A percentile compares a stretch with the other conserved stretches of the same genome.
Evolutionary conservation across 2,797 vertebrate species (phyloP).

Genomic region (Novumbra hubbsi): DNA sequence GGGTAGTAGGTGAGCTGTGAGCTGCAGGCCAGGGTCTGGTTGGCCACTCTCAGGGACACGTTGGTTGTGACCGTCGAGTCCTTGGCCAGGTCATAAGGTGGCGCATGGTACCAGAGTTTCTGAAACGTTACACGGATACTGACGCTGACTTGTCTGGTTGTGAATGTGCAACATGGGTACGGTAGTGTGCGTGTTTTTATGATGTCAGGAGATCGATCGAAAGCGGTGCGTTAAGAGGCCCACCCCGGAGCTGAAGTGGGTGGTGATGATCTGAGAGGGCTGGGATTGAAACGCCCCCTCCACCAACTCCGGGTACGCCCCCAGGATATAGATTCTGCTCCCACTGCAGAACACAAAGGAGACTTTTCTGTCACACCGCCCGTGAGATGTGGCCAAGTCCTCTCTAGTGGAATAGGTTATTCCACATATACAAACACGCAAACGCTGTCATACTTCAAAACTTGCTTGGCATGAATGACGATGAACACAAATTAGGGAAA

Average conservation of each 20-base stretch:
- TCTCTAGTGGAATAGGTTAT: background rate
- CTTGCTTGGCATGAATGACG: background rate
- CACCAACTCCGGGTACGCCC: conserved; percentile 78
- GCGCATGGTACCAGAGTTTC: conserved; percentile 48
- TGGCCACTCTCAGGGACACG: conserved; percentile 73
- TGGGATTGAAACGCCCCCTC: conserved; percentile 67
- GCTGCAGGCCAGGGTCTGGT: conserved; percentile 67
- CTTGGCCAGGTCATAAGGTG: background rate
- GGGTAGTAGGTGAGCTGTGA: conserved; percentile 69
- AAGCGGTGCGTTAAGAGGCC: background rate
- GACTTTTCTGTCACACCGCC: conserved; percentile 12
- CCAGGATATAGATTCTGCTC: conserved; percentile 72
- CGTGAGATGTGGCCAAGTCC: background rate
- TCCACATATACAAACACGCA: background rate
- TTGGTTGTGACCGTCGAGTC: background rate
- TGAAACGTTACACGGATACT: conserved; percentile 18
- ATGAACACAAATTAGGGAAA: background rate
- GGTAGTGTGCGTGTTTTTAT: background rate
- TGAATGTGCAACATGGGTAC: background rate
- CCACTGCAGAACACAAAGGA: conserved; percentile 70
- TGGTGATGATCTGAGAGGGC: background rate
- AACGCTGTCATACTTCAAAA: background rate
- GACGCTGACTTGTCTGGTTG: background rate
- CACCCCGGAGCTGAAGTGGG: conserved; percentile 22
- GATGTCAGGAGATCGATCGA: background rate